Percentiles rank a stretch among this genome's conserved stretches.
Evolutionary conservation across 2,888 invertebrate genomes (phyloP).

Genomic region (Chloroclystis v-ata): DNA sequence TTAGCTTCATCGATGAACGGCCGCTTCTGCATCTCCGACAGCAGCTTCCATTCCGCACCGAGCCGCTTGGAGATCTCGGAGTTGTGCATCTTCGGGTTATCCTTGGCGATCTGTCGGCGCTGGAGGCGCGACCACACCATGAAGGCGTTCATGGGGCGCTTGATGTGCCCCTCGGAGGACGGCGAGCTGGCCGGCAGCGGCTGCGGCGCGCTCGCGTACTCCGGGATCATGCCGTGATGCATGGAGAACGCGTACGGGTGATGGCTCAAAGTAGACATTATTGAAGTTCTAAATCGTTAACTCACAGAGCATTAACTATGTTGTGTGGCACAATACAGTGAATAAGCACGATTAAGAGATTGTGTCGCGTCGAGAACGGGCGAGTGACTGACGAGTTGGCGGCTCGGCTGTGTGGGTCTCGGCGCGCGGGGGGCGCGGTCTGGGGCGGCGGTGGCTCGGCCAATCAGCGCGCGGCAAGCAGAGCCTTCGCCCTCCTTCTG

Average conservation of each 20-base stretch:
- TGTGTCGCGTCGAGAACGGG: conserved; percentile 69
- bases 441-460: conserved; percentile 51
- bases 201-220: conserved; percentile 64
- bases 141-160: conserved; percentile 98
- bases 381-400: conserved; percentile 65
- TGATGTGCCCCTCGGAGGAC: conserved; percentile 87
- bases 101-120: conserved; percentile 93
- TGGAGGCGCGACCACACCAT: conserved; percentile 98
- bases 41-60: conserved; percentile 95
- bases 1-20: conserved; percentile 98
- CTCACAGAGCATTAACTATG: conserved; percentile 58
- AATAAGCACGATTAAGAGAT: conserved; percentile 58
- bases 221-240: conserved; percentile 72
- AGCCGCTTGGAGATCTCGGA: conserved; percentile 93
- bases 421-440: conserved; percentile 58
- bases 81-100: conserved; percentile 96
- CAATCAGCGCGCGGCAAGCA: conserved; percentile 52
- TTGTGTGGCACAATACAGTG: conserved; percentile 65
- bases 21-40: conserved; percentile 91
- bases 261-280: conserved; percentile 73
- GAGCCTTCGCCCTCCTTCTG: conserved; percentile 66
- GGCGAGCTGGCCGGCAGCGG: conserved; percentile 70
- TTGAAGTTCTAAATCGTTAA: conserved; percentile 38
- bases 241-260: conserved; percentile 76
- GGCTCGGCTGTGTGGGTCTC: conserved; percentile 51